Evolutionary conservation across 2,113 vertebrate species (phyloP), one percentile per base, ranked within the genome.

Genomic region (Lampris incognitus): DNA sequence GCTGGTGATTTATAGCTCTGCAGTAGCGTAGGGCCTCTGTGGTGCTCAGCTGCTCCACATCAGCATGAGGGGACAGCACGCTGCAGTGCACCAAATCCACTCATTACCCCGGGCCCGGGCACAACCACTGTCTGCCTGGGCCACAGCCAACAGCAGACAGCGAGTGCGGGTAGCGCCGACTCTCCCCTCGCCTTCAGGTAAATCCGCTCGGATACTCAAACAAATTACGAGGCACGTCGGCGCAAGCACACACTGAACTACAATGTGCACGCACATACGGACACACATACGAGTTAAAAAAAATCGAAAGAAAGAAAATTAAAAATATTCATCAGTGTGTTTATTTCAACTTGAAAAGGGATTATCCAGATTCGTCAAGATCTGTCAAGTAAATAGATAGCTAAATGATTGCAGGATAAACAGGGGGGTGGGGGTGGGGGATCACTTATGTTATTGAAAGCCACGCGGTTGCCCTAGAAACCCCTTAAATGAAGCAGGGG

Each of bases 1-100:
- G 86, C 70, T 76, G 71, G 91, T 94, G 93, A 95, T 95, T 95
- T 94, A 94, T 94, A 85, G 90, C 91, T 92, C 93, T 94, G 94
- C 93, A 92, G 93, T 88, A 88, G 89, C 73, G 82, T 81, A 78
- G 79, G 82, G 85, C 86, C 85, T 81, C 85, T 89, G 87, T 91
- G 91, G 90, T 86, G 84, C 87, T 92, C 90, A 89, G 93, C 92
- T 92, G 91, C 90, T 93, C 83, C 90, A 91, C 89, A 91, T 92
- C 93, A 93, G 92, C 90, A 92, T 85, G 88, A 86, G 87, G 81
- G 91, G 90, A 89, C 69, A 83, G 87, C 77, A 79, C 88, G 81
- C 92, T 93, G 93, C 91, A 93, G 87, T 93, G 93, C 93, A 95
- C 89, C 91, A 94, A 91, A 94, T 89, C 87, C 91, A 90, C 90